Conservation (phyloP, 2,797 vertebrate genomes). For the Spinus olivaceus region DNA sequence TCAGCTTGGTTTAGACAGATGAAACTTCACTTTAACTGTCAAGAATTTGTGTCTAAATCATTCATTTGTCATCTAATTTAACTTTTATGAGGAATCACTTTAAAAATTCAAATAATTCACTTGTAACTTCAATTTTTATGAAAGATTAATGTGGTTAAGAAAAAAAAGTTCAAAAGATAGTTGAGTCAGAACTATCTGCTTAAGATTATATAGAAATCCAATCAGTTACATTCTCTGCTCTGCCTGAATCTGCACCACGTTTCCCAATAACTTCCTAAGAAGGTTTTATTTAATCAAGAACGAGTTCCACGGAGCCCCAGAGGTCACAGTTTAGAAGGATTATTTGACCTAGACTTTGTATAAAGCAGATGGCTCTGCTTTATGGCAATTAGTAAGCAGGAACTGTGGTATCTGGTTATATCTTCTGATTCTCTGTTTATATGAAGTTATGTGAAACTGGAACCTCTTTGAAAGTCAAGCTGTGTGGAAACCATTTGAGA, state of each 20-base stretch:
- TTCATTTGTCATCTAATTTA: neutral
- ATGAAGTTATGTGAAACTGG: slow-evolving; percentile 71
- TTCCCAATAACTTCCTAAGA: slow-evolving; percentile 56
- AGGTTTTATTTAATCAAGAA: slow-evolving; percentile 67
- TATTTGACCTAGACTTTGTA: slow-evolving; percentile 66
- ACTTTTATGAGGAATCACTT: slow-evolving; percentile 2
- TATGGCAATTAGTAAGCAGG: slow-evolving; percentile 75
- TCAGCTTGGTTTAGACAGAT: neutral
- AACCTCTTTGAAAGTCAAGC: slow-evolving; percentile 74
- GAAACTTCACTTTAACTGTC: neutral
- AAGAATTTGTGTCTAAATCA: neutral
- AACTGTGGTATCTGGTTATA: slow-evolving; percentile 71
- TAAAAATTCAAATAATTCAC: slow-evolving; percentile 31
- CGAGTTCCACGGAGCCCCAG: slow-evolving; percentile 49
- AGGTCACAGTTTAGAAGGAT: slow-evolving; percentile 71
- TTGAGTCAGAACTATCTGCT: neutral
- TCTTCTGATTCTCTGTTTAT: slow-evolving; percentile 76
- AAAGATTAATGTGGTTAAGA: neutral
- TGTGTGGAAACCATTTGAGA: slow-evolving; percentile 72
- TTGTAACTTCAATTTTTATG: neutral
- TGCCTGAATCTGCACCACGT: slow-evolving; percentile 31
- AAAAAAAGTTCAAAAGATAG: neutral
- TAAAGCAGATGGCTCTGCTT: slow-evolving; percentile 75
- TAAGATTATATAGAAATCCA: slow-evolving; percentile 40
- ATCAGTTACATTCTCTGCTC: slow-evolving; percentile 47